Evolutionary conservation across 2,113 vertebrate genomes (phyloP), one percentile per base, ranked within the genome.

Genomic region (Burhinus oedicnemus): DNA sequence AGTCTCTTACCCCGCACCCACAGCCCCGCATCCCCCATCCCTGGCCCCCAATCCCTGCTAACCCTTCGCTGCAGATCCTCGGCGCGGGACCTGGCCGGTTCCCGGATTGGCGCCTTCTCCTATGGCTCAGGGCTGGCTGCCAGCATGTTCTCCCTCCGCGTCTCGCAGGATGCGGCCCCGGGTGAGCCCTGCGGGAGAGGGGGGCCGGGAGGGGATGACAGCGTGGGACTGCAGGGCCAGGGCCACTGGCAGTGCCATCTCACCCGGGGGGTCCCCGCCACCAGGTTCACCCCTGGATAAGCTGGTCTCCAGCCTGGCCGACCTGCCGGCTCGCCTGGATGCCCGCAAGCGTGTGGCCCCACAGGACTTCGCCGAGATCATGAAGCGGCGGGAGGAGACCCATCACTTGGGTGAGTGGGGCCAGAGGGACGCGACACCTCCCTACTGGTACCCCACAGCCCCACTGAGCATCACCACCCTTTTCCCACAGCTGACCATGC

Each of bases 51-150:
- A 22, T 17, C 5, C 25, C 26, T 12, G 1, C 47, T 6, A 26
- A 70, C 14, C 49, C 30, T 15, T 54, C 23, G 0, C 26, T 14
- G 0, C 54, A 98, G 98, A 17, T 95, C 91, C 57, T 97, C 98
- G 6, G 97, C 97, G 2, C 96, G 87, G 49, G 97, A 98, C 13
- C 58, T 98, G 93, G 98, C 98, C 0, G 98, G 98, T 36, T 97
- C 96, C 84, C 95, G 98, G 77, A 98, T 98, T 0, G 98, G 98
- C 0, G 98, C 98, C 44, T 98, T 98, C 92, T 98, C 98, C 81
- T 98, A 98, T 0, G 98, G 98, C 92, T 98, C 98, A 0, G 98
- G 98, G 12, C 95, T 98, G 89, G 98, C 98, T 0, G 98, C 98
- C 68, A 98, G 98, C 90, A 96, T 98, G 75, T 98, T 98, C 77